Conservation (phyloP, 2,797 vertebrate genomes). For the Rhinogobio ventralis region DNA sequence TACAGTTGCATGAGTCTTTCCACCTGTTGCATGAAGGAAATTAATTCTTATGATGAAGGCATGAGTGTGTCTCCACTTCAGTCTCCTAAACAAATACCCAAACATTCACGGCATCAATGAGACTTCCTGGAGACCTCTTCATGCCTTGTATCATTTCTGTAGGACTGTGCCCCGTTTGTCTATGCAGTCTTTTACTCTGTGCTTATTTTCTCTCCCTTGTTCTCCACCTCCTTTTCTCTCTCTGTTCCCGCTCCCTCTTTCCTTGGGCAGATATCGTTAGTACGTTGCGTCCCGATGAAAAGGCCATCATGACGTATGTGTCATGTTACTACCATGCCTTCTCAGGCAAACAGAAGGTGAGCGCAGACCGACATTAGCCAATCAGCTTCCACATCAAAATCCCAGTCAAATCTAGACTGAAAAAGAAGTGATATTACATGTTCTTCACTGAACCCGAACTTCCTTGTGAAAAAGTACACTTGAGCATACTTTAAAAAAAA, state of each 20-base stretch:
- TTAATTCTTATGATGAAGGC: slow-evolving; percentile 66
- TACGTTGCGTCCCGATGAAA: slow-evolving; percentile 99
- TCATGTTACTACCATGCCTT: slow-evolving; percentile 99
- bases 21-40: slow-evolving; percentile 85
- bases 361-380: slow-evolving; percentile 59
- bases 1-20: slow-evolving; percentile 83
- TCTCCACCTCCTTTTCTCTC: slow-evolving; percentile 57
- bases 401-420: slow-evolving; percentile 15
- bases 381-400: slow-evolving; percentile 7
- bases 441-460: not conserved
- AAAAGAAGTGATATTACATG: not conserved
- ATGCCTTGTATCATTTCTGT: slow-evolving; percentile 63
- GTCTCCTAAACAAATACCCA: slow-evolving; percentile 14
- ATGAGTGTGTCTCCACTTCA: slow-evolving; percentile 68
- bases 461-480: not conserved
- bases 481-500: not conserved
- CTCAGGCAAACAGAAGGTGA: slow-evolving; percentile 99
- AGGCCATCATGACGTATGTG: slow-evolving; percentile 99
- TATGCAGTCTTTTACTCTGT: slow-evolving; percentile 81
- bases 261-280: slow-evolving; percentile 97
- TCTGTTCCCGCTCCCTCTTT: slow-evolving; percentile 60
- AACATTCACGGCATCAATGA: not conserved
- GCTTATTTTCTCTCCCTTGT: slow-evolving; percentile 66
- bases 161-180: slow-evolving; percentile 71
- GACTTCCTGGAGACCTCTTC: slow-evolving; percentile 44